A percentile compares a stretch with the other conserved stretches of the same genome.
Evolutionary conservation across 2,797 vertebrate genomes (phyloP).

Genomic region (Meriones psammophilus): DNA sequence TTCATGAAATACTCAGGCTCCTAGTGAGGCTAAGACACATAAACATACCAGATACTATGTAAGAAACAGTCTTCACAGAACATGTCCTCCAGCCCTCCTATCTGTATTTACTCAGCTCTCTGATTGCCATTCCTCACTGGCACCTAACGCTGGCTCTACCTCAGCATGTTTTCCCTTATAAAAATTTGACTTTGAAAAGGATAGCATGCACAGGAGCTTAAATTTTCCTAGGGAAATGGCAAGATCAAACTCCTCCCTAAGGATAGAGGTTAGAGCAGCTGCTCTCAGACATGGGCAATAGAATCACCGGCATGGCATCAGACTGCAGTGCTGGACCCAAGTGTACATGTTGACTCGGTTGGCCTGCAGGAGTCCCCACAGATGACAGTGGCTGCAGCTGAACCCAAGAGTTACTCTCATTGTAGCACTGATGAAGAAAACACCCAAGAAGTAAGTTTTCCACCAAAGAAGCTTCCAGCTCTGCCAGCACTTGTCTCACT

Average conservation of each 20-base stretch:
- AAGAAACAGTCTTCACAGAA: neutral
- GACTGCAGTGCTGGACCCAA: neutral
- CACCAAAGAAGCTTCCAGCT: neutral
- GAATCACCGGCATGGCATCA: neutral
- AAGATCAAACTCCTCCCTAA: neutral
- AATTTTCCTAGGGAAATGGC: neutral
- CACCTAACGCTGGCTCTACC: neutral
- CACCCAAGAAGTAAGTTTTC: neutral
- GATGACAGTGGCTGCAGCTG: neutral
- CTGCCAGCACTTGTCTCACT: neutral
- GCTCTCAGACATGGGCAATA: neutral
- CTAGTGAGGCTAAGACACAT: neutral
- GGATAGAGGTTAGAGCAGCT: neutral
- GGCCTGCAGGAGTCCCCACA: neutral
- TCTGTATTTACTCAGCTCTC: neutral
- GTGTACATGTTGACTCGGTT: rapidly evolving
- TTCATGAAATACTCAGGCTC: neutral
- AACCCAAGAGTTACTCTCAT: neutral
- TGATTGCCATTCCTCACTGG: neutral
- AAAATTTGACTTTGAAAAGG: neutral
- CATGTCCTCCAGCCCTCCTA: neutral
- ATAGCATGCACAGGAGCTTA: neutral
- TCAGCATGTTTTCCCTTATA: neutral
- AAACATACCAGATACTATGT: neutral
- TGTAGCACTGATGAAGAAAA: neutral